These are phyloP conservation scores for Apamea sordens DNA, from an alignment of 2,888 invertebrate genomes.

Conservation along the genomic window DNA sequence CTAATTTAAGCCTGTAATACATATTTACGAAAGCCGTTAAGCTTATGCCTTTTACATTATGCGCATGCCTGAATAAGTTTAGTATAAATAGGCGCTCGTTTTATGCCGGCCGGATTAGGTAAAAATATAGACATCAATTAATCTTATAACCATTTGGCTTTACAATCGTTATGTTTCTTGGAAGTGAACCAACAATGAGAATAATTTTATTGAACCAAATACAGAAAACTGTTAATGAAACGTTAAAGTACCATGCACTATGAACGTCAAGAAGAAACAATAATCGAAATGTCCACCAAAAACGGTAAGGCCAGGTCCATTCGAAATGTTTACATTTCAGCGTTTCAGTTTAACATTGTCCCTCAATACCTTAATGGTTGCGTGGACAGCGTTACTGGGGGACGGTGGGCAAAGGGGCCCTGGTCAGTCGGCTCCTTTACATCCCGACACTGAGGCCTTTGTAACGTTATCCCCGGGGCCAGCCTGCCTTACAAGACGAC, in stretches of 20 bases:
- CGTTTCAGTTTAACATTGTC: slow-evolving; percentile 45
- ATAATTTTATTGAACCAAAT: neutral
- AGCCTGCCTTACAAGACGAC: slow-evolving; percentile 63
- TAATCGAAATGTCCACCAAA: slow-evolving; percentile 16
- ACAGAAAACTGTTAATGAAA: too few relatives aligned
- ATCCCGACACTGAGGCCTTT: slow-evolving; percentile 64
- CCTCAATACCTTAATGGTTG: slow-evolving; percentile 60
- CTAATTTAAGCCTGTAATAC: slow-evolving; percentile 41
- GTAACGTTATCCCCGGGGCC: slow-evolving; percentile 65
- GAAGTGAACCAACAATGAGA: neutral
- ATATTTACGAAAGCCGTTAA: slow-evolving; percentile 43
- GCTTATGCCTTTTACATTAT: slow-evolving; percentile 42
- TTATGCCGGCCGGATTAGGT: neutral
- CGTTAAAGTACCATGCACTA: neutral
- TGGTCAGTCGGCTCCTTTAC: slow-evolving; percentile 65
- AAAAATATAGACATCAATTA: slow-evolving; percentile 5
- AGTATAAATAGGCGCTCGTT: slow-evolving; percentile 9
- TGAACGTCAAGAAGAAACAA: slow-evolving; percentile 7
- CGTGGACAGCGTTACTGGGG: slow-evolving; percentile 51
- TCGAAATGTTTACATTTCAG: slow-evolving; percentile 45
- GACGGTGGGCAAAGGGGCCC: slow-evolving; percentile 40
- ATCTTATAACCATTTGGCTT: neutral
- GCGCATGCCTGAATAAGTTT: slow-evolving; percentile 16
- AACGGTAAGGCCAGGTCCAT: slow-evolving; percentile 21
- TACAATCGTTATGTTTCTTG: neutral